A percentile compares a stretch with the other conserved stretches of the same genome.
Conservation (phyloP, 2,888 invertebrate genomes). For the Eulithis prunata region DNA sequence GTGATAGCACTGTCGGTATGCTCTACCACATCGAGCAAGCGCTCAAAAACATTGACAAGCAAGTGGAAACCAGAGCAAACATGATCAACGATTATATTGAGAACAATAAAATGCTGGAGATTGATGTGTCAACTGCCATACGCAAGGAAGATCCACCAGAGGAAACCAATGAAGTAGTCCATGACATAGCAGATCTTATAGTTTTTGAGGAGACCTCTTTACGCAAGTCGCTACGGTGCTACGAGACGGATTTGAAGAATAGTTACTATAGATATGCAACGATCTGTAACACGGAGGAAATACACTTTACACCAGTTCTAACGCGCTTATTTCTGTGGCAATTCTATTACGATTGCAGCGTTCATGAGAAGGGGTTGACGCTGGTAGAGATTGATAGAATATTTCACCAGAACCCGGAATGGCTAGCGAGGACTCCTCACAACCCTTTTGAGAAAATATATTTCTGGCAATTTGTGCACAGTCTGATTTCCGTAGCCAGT, state of each 20-base stretch:
- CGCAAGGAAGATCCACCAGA: constrained; percentile 39
- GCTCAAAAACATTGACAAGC: constrained; percentile 64
- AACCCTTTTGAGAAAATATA: constrained; percentile 85
- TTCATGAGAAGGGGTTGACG: constrained; percentile 76
- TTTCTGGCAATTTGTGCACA: constrained; percentile 86
- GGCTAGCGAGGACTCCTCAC: constrained; percentile 73
- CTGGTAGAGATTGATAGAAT: constrained; percentile 80
- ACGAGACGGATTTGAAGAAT: constrained; percentile 74
- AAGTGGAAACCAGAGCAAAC: constrained; percentile 54
- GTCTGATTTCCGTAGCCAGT: constrained; percentile 79
- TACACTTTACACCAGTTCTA: constrained; percentile 71
- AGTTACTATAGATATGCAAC: constrained; percentile 83
- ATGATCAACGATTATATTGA: constrained; percentile 64
- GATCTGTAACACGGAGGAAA: constrained; percentile 67
- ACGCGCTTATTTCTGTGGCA: constrained; percentile 85
- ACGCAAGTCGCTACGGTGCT: constrained; percentile 71
- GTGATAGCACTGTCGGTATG: constrained; percentile 71
- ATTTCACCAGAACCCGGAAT: constrained; percentile 74
- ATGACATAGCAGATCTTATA: constrained; percentile 53
- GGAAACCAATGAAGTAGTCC: constrained; percentile 25
- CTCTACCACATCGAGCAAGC: constrained; percentile 73
- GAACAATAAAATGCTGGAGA: constrained; percentile 53
- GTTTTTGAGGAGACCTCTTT: constrained; percentile 75
- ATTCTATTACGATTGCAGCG: constrained; percentile 82
- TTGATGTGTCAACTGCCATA: constrained; percentile 27